phyloP scores from a whole-genome alignment of 2,113 vertebrate genomes.

The Caranx melampygus region DNA sequence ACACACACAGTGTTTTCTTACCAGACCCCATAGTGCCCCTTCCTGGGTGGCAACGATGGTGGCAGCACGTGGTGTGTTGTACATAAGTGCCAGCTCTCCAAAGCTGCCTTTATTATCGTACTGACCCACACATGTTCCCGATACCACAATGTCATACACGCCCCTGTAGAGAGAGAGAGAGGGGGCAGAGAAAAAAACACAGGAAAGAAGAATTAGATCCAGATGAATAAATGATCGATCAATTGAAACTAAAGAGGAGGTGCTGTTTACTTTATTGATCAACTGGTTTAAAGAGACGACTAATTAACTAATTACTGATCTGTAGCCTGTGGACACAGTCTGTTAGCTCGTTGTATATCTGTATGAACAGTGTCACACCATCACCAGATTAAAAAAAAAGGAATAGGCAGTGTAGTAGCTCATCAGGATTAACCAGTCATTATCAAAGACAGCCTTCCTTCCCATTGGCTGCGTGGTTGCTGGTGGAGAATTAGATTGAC shows the following conservation, averaged over 20 bases:
- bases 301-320: constrained; percentile 14
- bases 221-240: neutral
- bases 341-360: neutral
- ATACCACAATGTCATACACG: constrained; percentile 93
- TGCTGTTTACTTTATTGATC: constrained; percentile 23
- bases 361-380: neutral
- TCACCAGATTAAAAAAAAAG: constrained; percentile 6
- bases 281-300: constrained; percentile 10
- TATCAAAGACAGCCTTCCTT: constrained; percentile 37
- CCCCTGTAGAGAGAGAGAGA: constrained; percentile 84
- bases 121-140: constrained; percentile 89
- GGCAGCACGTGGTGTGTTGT: constrained; percentile 97
- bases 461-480: constrained; percentile 47
- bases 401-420: constrained; percentile 55
- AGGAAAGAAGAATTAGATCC: neutral
- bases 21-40: constrained; percentile 97
- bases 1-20: constrained; percentile 75
- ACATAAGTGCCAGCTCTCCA: constrained; percentile 98
- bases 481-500: constrained; percentile 42
- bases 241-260: neutral
- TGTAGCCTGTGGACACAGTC: neutral
- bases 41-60: constrained; percentile 95
- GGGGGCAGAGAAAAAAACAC: neutral
- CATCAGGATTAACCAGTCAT: constrained; percentile 60
- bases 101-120: constrained; percentile 98